A percentile compares a stretch with the other conserved stretches of the same genome.
Evolutionary conservation across 2,888 invertebrate genomes (phyloP).

Genomic region (Drosophila hamatofila): DNA sequence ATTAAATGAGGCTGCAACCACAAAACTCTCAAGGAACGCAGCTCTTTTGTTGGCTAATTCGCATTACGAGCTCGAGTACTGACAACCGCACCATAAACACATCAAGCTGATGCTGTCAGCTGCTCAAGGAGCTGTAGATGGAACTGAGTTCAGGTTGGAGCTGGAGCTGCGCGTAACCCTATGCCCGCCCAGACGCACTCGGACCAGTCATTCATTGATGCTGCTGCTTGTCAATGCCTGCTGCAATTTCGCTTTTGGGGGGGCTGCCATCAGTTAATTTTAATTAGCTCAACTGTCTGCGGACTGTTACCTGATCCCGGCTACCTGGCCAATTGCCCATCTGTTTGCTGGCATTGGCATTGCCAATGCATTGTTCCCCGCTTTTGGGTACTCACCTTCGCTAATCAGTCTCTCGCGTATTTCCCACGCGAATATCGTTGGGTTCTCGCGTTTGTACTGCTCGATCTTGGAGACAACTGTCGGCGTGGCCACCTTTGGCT

Average conservation of each 20-base stretch:
- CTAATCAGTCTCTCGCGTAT: conserved; percentile 97
- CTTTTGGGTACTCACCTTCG: conserved; percentile 90
- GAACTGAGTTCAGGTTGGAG: neutral
- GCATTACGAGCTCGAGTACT: conserved; percentile 55
- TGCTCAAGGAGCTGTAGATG: conserved; percentile 10
- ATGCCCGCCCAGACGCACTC: conserved; percentile 51
- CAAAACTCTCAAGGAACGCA: conserved; percentile 4
- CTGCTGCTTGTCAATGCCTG: conserved; percentile 29
- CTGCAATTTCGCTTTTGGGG: conserved; percentile 77
- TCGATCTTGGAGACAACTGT: conserved; percentile 99
- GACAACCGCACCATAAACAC: conserved; percentile 75
- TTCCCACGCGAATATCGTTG: conserved; percentile 99
- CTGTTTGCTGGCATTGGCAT: conserved; percentile 3
- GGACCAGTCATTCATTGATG: conserved; percentile 38
- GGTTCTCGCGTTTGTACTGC: conserved; percentile 98
- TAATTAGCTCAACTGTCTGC: conserved; percentile 64
- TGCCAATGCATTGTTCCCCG: conserved; percentile 40
- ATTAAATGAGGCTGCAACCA: conserved; percentile 58
- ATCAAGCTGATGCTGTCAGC: conserved; percentile 61
- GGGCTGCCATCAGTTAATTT: conserved; percentile 72
- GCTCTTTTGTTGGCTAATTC: conserved; percentile 52
- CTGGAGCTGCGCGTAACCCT: conserved; percentile 26
- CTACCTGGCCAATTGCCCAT: conserved; percentile 7
- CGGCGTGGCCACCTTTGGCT: conserved; percentile 99
- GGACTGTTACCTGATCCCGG: conserved; percentile 11